Conservation (phyloP, 2,797 vertebrate genomes). For the Garrulus glandarius region DNA sequence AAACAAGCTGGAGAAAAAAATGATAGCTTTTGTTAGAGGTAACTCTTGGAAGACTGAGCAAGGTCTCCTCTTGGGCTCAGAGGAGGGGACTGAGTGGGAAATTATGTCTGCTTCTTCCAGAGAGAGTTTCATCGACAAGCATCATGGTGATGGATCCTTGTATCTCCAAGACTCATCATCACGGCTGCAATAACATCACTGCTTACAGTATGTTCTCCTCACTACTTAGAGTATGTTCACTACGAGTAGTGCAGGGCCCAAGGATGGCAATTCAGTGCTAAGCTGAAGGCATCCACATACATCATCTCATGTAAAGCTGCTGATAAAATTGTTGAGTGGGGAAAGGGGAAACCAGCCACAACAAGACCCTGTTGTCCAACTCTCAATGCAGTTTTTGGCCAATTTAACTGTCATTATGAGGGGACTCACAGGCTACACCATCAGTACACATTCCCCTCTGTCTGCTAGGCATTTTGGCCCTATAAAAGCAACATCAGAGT, state of each 20-base stretch:
- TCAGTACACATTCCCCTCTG: not conserved
- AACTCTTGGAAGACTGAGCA: not conserved
- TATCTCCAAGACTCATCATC: not conserved
- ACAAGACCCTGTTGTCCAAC: not conserved
- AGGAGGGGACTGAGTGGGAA: not conserved
- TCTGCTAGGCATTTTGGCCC: not conserved
- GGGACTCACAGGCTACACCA: not conserved
- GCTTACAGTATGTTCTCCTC: not conserved
- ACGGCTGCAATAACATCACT: not conserved
- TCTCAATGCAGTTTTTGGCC: not conserved
- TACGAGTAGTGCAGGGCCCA: accelerated
- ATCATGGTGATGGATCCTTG: not conserved
- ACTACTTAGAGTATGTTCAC: not conserved
- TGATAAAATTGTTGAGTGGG: not conserved
- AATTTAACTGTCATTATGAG: not conserved
- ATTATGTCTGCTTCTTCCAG: not conserved
- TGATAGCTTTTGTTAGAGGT: not conserved
- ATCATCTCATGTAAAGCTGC: not conserved
- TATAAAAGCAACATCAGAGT: not conserved
- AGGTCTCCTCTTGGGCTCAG: not conserved
- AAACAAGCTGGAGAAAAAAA: not conserved
- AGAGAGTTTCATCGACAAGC: not conserved
- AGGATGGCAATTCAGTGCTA: not conserved
- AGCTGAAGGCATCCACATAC: not conserved
- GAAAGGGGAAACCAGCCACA: not conserved